A percentile compares a stretch with the other conserved stretches of the same genome.
These are phyloP conservation scores for Taenaris catops DNA, from an alignment of 2,888 invertebrate genomes.

Conservation along the genomic window DNA sequence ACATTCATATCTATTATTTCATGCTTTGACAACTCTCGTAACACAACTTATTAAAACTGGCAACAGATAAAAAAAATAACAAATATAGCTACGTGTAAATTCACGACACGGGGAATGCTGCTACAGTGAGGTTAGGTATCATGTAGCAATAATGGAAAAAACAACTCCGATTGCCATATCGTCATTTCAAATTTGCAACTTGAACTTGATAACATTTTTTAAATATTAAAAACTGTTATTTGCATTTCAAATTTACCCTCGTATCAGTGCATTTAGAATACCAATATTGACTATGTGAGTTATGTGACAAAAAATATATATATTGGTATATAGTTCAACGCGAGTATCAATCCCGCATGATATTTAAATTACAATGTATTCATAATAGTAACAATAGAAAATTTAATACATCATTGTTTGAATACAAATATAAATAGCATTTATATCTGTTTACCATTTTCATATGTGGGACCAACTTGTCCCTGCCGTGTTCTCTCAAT, in stretches of 20 bases:
- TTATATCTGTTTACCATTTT: too few relatives aligned
- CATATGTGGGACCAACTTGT: too few relatives aligned
- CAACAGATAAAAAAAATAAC: constrained; percentile 29
- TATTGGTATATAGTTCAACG: constrained; percentile 16
- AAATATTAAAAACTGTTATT: constrained; percentile 4
- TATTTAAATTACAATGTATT: constrained; percentile 4
- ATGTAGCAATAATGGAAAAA: constrained; percentile 10
- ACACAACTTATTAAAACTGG: constrained; percentile 22
- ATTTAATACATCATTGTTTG: too few relatives aligned
- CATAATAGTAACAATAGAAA: too few relatives aligned
- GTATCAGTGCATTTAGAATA: constrained; percentile 5
- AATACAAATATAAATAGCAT: too few relatives aligned
- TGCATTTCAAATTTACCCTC: constrained; percentile 14
- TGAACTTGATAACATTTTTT: constrained; percentile 6
- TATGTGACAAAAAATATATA: constrained; percentile 13
- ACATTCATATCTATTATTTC: constrained; percentile 3
- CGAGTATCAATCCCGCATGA: constrained; percentile 15
- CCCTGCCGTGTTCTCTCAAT: too few relatives aligned
- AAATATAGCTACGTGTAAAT: constrained; percentile 22
- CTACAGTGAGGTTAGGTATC: constrained; percentile 28
- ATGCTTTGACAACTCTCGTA: constrained; percentile 26
- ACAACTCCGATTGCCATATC: constrained; percentile 16
- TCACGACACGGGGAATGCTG: constrained; percentile 21
- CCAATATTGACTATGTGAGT: constrained; percentile 3
- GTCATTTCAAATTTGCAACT: constrained; percentile 10